These are phyloP conservation scores for Bursaphelenchus mucronatus DNA, from an alignment of 1,140 invertebrate species.

Conservation along the genomic window DNA sequence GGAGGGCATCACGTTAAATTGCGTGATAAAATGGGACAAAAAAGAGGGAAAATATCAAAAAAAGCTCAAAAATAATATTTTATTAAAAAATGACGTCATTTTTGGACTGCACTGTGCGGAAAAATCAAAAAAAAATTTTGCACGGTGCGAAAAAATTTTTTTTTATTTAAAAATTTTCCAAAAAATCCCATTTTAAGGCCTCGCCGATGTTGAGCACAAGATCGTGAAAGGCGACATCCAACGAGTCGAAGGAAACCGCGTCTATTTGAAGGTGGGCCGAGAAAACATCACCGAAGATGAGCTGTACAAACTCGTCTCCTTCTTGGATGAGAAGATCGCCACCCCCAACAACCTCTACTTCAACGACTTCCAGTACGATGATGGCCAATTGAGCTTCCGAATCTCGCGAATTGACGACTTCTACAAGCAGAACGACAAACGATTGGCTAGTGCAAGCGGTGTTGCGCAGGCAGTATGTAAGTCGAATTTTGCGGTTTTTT, in stretches of 20 bases:
- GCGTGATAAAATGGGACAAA: too few relatives aligned
- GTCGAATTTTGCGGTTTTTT: slow-evolving; percentile 19
- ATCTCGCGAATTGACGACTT: slow-evolving; percentile 39
- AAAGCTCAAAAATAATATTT: too few relatives aligned
- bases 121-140: too few relatives aligned
- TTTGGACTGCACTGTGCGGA: too few relatives aligned
- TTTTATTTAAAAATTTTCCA: too few relatives aligned
- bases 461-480: slow-evolving; percentile 58
- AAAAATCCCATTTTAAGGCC: slow-evolving; percentile 12
- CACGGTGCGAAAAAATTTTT: too few relatives aligned
- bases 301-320: slow-evolving; percentile 53
- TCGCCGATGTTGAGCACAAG: slow-evolving; percentile 55
- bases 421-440: slow-evolving; percentile 32
- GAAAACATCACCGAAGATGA: slow-evolving; percentile 47
- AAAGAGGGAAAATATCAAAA: too few relatives aligned
- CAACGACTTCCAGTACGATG: slow-evolving; percentile 58
- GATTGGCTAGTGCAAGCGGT: slow-evolving; percentile 51
- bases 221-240: slow-evolving; percentile 57
- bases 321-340: slow-evolving; percentile 53
- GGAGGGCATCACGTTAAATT: too few relatives aligned
- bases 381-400: slow-evolving; percentile 58
- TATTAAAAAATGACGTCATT: too few relatives aligned
- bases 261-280: slow-evolving; percentile 50
- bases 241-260: slow-evolving; percentile 58
- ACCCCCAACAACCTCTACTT: slow-evolving; percentile 55